Percentiles rank a stretch among this genome's conserved stretches.
phyloP scores from a whole-genome alignment of 2,113 vertebrate genomes.

The Pogonocichla stellata region DNA sequence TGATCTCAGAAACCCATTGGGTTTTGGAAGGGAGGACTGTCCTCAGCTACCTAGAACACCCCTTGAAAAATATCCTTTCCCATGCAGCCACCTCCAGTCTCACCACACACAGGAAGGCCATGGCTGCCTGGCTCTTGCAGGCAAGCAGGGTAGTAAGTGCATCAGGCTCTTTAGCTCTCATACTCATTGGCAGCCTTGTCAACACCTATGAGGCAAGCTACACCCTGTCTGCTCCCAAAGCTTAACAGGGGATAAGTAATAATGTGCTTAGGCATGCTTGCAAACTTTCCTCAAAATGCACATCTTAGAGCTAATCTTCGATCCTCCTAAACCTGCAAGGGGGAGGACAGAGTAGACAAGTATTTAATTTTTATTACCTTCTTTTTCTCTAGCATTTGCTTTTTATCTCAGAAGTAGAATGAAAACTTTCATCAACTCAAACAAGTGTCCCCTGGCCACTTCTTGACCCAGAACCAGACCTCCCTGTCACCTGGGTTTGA shows the following conservation, averaged over 20 bases:
- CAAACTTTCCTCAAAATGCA: not conserved
- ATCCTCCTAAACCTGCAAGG: not conserved
- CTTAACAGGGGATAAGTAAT: not conserved
- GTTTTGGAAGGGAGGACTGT: not conserved
- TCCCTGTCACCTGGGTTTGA: not conserved
- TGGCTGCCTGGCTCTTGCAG: rapidly evolving
- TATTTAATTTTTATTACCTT: not conserved
- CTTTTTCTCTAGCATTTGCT: not conserved
- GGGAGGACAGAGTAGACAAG: not conserved
- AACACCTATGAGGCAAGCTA: not conserved
- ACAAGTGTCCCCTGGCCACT: not conserved
- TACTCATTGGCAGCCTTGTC: not conserved
- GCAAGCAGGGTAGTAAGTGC: not conserved
- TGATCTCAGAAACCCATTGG: not conserved
- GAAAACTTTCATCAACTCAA: not conserved
- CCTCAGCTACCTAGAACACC: not conserved
- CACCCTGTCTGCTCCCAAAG: not conserved
- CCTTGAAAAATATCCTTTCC: not conserved
- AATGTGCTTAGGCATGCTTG: not conserved
- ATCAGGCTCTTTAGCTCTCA: not conserved
- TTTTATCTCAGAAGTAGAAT: not conserved
- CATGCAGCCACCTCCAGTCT: not conserved
- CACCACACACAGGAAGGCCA: not conserved
- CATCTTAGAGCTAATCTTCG: not conserved
- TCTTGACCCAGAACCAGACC: not conserved